Conservation (phyloP, 2,797 vertebrate genomes). For the Pipistrellus pygmaeus region DNA sequence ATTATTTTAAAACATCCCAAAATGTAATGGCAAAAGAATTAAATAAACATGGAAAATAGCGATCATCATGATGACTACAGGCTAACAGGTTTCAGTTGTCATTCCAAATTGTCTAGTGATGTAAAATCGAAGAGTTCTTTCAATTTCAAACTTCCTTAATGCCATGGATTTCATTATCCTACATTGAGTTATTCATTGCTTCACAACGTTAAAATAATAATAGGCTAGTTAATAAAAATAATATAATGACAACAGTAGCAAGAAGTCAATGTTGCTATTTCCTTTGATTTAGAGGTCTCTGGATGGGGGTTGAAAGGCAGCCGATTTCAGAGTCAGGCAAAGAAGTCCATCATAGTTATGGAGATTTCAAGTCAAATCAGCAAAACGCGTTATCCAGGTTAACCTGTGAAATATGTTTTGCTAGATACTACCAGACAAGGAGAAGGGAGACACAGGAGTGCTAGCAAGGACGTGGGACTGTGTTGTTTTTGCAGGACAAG, state of each 20-base stretch:
- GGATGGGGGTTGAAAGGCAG: not conserved
- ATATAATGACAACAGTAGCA: conserved; percentile 14
- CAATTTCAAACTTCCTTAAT: conserved; percentile 1
- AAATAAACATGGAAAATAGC: not conserved
- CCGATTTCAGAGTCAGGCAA: conserved; percentile 62
- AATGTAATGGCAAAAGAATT: conserved; percentile 12
- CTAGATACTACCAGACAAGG: not conserved
- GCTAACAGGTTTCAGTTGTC: not conserved
- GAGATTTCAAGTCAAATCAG: conserved; percentile 69
- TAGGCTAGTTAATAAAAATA: conserved; percentile 72
- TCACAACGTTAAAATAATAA: conserved; percentile 16
- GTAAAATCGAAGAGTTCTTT: not conserved
- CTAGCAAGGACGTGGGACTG: not conserved
- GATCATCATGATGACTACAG: not conserved
- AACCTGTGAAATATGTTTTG: conserved; percentile 36
- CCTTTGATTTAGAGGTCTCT: conserved; percentile 50
- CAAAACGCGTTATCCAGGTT: conserved; percentile 15
- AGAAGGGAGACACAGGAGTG: conserved; percentile 54
- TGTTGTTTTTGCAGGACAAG: conserved; percentile 50
- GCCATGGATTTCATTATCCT: conserved; percentile 28
- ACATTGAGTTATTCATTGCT: conserved; percentile 51
- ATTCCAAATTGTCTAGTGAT: not conserved
- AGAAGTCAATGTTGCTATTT: not conserved
- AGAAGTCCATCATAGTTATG: conserved; percentile 68
- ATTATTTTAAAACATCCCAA: conserved; percentile 44